Conservation (phyloP, 2,888 invertebrate genomes). For the Scaptomyza caliginosa region DNA sequence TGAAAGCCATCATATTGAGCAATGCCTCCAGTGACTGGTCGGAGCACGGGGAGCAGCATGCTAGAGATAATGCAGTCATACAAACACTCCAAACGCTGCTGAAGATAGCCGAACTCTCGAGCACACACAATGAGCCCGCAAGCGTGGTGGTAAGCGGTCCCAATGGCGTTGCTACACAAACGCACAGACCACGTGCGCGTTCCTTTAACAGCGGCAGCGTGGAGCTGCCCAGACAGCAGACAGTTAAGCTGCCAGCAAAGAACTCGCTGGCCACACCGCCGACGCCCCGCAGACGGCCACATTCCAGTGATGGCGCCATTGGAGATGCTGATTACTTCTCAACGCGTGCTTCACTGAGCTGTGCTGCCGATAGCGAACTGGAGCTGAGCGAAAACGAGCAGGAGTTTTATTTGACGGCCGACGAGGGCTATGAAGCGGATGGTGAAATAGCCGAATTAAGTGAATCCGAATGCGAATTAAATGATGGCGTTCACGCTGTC, state of each 20-base stretch:
- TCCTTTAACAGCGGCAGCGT: slow-evolving; percentile 66
- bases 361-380: slow-evolving; percentile 81
- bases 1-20: slow-evolving; percentile 80
- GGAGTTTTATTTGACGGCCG: slow-evolving; percentile 82
- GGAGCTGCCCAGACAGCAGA: slow-evolving; percentile 62
- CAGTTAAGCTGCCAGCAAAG: slow-evolving; percentile 69
- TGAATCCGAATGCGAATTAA: slow-evolving; percentile 77
- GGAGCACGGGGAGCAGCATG: slow-evolving; percentile 76
- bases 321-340: slow-evolving; percentile 81
- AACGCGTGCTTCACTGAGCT: slow-evolving; percentile 79
- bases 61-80: slow-evolving; percentile 80
- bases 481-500: slow-evolving; percentile 40
- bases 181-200: slow-evolving; percentile 54
- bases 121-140: slow-evolving; percentile 63
- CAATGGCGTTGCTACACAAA: slow-evolving; percentile 37
- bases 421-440: slow-evolving; percentile 84
- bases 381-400: slow-evolving; percentile 83
- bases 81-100: slow-evolving; percentile 82
- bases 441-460: slow-evolving; percentile 82
- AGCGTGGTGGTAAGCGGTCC: slow-evolving; percentile 63
- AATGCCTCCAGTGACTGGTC: slow-evolving; percentile 76
- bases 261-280: slow-evolving; percentile 69
- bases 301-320: slow-evolving; percentile 68
- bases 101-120: slow-evolving; percentile 82
- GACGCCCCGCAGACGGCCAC: slow-evolving; percentile 60